Percentiles rank a stretch among this genome's conserved stretches.
These are phyloP conservation scores for Tapirus indicus DNA, from an alignment of 2,797 vertebrate species.

Conservation along the genomic window DNA sequence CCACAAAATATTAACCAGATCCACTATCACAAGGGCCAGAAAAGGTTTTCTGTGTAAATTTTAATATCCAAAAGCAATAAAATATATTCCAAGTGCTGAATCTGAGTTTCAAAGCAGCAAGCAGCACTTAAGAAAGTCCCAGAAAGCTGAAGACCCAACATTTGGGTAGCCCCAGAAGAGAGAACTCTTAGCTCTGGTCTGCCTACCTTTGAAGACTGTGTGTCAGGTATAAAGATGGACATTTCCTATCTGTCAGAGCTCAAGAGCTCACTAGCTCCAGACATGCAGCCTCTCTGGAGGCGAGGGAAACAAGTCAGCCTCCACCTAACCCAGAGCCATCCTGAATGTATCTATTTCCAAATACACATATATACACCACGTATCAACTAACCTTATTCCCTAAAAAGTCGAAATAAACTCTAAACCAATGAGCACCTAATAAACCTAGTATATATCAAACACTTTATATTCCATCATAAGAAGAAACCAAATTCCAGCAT, in stretches of 20 bases:
- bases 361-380: not conserved
- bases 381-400: not conserved
- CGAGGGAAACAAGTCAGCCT: not conserved
- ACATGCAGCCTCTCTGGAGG: not conserved
- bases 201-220: not conserved
- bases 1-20: not conserved
- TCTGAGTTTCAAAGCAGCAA: not conserved
- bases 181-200: not conserved
- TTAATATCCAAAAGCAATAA: not conserved
- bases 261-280: not conserved
- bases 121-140: not conserved
- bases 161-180: not conserved
- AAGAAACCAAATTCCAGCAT: not conserved
- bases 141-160: not conserved
- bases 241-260: not conserved
- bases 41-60: not conserved
- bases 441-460: not conserved
- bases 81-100: conserved; percentile 2
- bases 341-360: not conserved
- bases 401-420: not conserved
- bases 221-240: not conserved
- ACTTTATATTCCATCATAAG: not conserved
- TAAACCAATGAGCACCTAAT: not conserved
- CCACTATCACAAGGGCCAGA: not conserved
- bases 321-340: not conserved